These are phyloP conservation scores for Drosophila hawaiiensis DNA, from an alignment of 2,888 invertebrate genomes.

Conservation along the genomic window DNA sequence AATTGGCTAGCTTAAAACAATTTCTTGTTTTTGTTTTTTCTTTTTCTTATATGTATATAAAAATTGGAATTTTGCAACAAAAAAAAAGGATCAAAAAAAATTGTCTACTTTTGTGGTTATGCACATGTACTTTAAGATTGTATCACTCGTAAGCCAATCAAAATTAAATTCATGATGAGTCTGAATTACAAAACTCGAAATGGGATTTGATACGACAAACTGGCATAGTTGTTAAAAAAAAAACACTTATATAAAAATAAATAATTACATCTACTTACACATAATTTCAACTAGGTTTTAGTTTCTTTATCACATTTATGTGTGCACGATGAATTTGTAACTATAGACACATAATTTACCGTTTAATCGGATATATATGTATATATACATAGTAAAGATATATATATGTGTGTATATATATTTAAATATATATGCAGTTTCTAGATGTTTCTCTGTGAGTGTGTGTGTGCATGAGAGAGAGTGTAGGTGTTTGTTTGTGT, in stretches of 20 bases:
- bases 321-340: slow-evolving; percentile 34
- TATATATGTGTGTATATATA: background rate
- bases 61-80: background rate
- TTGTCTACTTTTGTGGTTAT: background rate
- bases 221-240: slow-evolving; percentile 3
- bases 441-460: slow-evolving; percentile 8
- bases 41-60: slow-evolving; percentile 10
- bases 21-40: slow-evolving; percentile 9
- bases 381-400: background rate
- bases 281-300: slow-evolving; percentile 44
- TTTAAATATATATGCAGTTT: slow-evolving; percentile 5
- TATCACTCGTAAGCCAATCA: slow-evolving; percentile 4
- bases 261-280: slow-evolving; percentile 39
- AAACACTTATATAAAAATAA: slow-evolving; percentile 8
- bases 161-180: slow-evolving; percentile 8
- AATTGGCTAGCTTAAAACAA: slow-evolving; percentile 32
- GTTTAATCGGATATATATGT: slow-evolving; percentile 11
- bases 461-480: slow-evolving; percentile 5
- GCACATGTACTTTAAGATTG: slow-evolving; percentile 7
- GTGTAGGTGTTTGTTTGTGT: slow-evolving; percentile 20
- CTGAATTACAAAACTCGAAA: slow-evolving; percentile 38
- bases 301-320: slow-evolving; percentile 51
- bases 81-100: slow-evolving; percentile 1
- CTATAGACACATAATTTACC: slow-evolving; percentile 39
- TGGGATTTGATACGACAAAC: slow-evolving; percentile 9